Percentiles rank a stretch among this genome's conserved stretches.
These are phyloP conservation scores for Phocoena phocoena DNA, from an alignment of 2,113 vertebrate species.

Conservation along the genomic window DNA sequence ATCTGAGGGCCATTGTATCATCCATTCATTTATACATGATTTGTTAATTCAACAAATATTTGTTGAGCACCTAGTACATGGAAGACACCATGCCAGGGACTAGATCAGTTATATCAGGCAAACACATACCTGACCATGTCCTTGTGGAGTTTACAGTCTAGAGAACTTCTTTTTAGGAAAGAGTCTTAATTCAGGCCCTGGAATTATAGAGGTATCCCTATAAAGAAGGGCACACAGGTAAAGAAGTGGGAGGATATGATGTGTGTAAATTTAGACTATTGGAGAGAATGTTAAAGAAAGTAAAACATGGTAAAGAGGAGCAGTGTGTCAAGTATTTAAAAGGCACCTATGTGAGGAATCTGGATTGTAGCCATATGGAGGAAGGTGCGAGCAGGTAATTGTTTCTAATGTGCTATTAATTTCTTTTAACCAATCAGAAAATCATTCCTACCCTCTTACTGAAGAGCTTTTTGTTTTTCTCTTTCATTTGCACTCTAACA, in stretches of 20 bases:
- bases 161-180: slow-evolving; percentile 31
- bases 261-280: background rate
- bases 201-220: background rate
- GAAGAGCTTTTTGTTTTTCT: background rate
- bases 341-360: background rate
- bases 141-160: background rate
- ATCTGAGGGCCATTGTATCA: background rate
- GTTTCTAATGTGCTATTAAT: too few relatives aligned
- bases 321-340: background rate
- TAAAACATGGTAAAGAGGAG: background rate
- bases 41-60: background rate
- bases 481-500: background rate
- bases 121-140: background rate
- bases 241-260: background rate
- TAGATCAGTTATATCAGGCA: background rate
- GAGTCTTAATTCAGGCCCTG: background rate
- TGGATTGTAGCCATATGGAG: background rate
- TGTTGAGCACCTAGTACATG: background rate
- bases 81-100: background rate
- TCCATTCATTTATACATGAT: background rate
- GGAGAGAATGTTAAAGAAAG: background rate
- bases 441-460: background rate
- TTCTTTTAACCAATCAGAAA: slow-evolving; percentile 16
- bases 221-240: background rate
- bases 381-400: background rate